Evolutionary conservation across 2,113 vertebrate genomes (phyloP), one percentile per base, ranked within the genome.

Genomic region (Misgurnus anguillicaudatus): DNA sequence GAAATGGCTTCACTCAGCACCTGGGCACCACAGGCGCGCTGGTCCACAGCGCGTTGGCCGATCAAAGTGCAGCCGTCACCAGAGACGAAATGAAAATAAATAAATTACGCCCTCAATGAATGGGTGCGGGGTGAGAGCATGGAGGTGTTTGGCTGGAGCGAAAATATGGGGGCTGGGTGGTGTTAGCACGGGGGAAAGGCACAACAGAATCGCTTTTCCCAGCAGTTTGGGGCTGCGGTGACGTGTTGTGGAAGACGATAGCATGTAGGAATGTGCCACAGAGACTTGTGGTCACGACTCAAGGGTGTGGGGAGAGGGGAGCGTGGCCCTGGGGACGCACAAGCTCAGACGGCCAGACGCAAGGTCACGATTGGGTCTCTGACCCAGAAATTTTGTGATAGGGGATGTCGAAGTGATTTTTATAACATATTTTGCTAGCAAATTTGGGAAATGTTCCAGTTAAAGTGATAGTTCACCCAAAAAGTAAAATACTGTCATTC

Each of bases 1-100:
- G 84, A 86, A 86, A 83, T 65, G 80, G 82, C 81, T 82, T 88
- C 87, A 86, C 79, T 88, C 85, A 79, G 47, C 87, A 87, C 81
- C 83, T 82, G 83, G 85, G 66, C 60, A 78, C 83, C 73, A 72
- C 78, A 82, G 81, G 85, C 83, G 69, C 57, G 61, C 63, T 19
- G 21, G 19, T 82, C 74, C 83, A 85, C 65, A 57, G 66, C 38
- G 75, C 79, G 81, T 77, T 80, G 77, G 75, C 71, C 71, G 83
- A 86, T 84, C 85, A 84, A 88, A 84, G 87, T 39, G 0, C 10
- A 38, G 42, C 36, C 48, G 38, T 60, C 81, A 80, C 55, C 71
- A 38, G 80, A 78, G 80, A 77, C 31, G 57, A 78, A 87, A 85
- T 86, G 82, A 86, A 88, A 88, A 88, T 84, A 88, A 88, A 88